Evolutionary conservation across 2,797 vertebrate genomes (phyloP), one percentile per base, ranked within the genome.

Genomic region (Lates japonicus): DNA sequence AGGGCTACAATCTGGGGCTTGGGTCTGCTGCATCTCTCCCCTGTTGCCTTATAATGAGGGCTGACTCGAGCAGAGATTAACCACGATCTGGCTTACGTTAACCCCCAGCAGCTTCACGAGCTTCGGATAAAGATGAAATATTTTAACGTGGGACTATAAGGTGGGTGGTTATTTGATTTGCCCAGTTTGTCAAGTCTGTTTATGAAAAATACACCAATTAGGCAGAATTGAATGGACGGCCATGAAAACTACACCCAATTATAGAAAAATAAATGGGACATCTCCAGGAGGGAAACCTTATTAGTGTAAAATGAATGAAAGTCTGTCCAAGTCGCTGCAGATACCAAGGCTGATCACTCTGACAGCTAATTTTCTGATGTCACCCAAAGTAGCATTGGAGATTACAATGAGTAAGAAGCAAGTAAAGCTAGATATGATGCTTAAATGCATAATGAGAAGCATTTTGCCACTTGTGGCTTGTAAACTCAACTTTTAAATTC

Each of bases 31-130:
- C 86, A 46, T 84, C 90, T 96, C 94, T 92, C 69, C 83, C 64
- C 80, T 78, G 73, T 77, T 83, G 86, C 76, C 16, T 69, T 51
- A 48, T 95, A 95, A 96, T 92, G 86, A 93, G 84, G 75, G 58
- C 71, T 93, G 95, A 95, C 95, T 81, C 71, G 65, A 93, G 90
- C 90, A 81, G 78, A 90, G 91, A 92, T 90, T 86, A 92, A 83
- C 57, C 70, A 80, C 19, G 77, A 85, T 95, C 94, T 96, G 95
- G 90, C 83, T 93, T 93, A 81, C 73, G 87, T 96, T 95, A 93
- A 91, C 75, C 78, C 72, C 58, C 78, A 85, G 76, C 86, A 78
- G 84, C 85, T 86, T 87, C 68, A 46, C 5, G 6, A 67, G 59
- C 74, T 59, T 62, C 70, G 74, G 84, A 90, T 81, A 75, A 60